Conservation (phyloP, 2,113 vertebrate genomes). For the Donacobius atricapilla region DNA sequence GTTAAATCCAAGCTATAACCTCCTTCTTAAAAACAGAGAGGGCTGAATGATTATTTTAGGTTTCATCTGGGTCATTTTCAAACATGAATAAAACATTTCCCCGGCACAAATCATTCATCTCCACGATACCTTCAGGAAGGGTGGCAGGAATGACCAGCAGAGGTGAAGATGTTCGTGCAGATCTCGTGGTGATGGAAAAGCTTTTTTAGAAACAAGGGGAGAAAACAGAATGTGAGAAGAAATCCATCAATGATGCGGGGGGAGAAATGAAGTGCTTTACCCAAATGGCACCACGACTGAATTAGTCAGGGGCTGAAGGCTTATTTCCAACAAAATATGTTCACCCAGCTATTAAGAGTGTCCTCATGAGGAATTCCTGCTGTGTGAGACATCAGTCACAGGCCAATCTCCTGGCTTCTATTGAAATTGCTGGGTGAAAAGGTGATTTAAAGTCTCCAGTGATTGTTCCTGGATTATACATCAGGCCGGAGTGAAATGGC, state of each 20-base stretch:
- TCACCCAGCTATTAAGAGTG: background rate
- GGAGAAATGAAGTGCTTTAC: background rate
- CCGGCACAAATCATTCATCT: background rate
- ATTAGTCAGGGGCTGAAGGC: background rate
- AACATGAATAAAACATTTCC: slow-evolving; percentile 59
- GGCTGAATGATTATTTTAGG: slow-evolving; percentile 31
- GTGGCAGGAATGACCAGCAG: slow-evolving; percentile 12
- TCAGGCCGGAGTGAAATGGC: background rate
- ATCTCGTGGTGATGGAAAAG: slow-evolving; percentile 3
- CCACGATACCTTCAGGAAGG: background rate
- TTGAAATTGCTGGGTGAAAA: background rate
- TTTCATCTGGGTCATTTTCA: slow-evolving; percentile 35
- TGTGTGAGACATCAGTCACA: background rate
- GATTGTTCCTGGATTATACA: background rate
- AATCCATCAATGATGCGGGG: background rate
- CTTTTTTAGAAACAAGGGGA: background rate
- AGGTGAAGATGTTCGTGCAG: slow-evolving; percentile 20
- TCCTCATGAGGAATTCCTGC: slow-evolving; percentile 16
- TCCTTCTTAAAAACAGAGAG: background rate
- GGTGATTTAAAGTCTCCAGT: background rate
- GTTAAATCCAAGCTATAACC: background rate
- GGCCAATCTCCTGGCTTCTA: background rate
- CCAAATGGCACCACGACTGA: background rate
- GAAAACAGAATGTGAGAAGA: background rate
- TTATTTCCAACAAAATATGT: background rate